Evolutionary conservation across 2,113 vertebrate species (phyloP), one percentile per base, ranked within the genome.

Genomic region (Centropus bengalensis): DNA sequence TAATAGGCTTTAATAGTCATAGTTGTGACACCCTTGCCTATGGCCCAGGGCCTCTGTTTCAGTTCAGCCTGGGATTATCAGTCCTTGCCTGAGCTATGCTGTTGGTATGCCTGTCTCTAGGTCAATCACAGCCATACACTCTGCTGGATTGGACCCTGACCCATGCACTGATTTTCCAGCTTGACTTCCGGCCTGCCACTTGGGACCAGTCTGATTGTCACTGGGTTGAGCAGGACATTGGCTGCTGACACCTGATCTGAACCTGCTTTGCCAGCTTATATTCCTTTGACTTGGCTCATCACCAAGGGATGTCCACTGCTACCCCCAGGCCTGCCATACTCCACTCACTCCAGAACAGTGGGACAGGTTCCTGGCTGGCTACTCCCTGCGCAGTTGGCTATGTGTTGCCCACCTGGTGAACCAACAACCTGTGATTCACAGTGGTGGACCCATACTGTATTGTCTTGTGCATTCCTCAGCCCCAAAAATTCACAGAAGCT

Each of bases 1-100:
- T 36, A 30, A 22, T 0, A 74, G 23, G 2, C 36, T 42, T 62
- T 38, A 27, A 73, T 0, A 75, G 17, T 33, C 14, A 27, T 33
- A 3, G 0, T 0, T 22, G 10, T 3, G 9, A 30, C 13, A 27
- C 3, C 8, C 28, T 4, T 36, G 21, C 21, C 18, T 16, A 18
- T 30, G n/a, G 28, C 12, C 22, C 3, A 8, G 6, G 15, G 9
- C 6, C 8, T 6, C 12, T 0, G 0, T 33, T 71, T 66, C 45
- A 6, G 0, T 23, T 75, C 73, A 60, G 32, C 20, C 38, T 0
- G 2, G 18, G 18, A 24, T 18, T 14, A 9, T 30, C 28, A 10
- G 45, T 30, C 44, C 28, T 32, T 59, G n/a, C 24, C 42, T 60
- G 27, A 74, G 18, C 9, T 56, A 20, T 26, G 56, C 22, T 32